Percentiles rank a stretch among this genome's conserved stretches.
Evolutionary conservation across 2,113 vertebrate species (phyloP).

Genomic region (Cebus imitator): DNA sequence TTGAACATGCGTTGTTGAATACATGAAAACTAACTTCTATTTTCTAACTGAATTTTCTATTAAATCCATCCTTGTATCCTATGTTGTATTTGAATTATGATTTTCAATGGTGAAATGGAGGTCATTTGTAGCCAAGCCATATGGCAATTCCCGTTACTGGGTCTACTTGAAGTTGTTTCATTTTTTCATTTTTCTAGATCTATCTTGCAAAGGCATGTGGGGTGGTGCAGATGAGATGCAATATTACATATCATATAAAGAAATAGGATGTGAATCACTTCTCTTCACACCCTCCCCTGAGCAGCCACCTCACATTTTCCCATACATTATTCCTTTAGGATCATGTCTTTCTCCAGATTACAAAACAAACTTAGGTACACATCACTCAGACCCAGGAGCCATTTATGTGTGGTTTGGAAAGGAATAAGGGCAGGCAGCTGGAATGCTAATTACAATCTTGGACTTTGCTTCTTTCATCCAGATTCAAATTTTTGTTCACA

Average conservation of each 20-base stretch:
- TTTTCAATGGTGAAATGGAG: background rate
- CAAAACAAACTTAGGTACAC: background rate
- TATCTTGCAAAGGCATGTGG: background rate
- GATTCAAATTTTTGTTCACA: conserved; percentile 24
- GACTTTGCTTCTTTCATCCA: conserved; percentile 77
- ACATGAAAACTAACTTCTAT: background rate
- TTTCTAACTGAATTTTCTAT: background rate
- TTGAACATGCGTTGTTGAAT: background rate
- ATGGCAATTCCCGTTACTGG: background rate
- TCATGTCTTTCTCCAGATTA: conserved; percentile 62
- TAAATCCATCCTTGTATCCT: background rate
- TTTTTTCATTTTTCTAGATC: conserved; percentile 11
- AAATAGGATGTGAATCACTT: background rate
- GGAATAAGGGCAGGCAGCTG: conserved; percentile 72
- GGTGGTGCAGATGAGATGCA: background rate
- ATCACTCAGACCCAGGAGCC: background rate
- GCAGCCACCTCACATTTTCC: background rate
- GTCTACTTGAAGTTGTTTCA: background rate
- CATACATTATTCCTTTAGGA: conserved; percentile 16
- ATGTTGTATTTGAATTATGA: background rate
- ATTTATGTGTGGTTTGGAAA: conserved; percentile 71
- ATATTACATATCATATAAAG: background rate
- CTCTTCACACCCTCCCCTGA: background rate
- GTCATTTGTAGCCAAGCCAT: background rate
- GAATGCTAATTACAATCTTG: conserved; percentile 56